Evolutionary conservation across 92 coral and sea anemone species (phyloP).

Genomic region (Epizoanthus stellaris): DNA sequence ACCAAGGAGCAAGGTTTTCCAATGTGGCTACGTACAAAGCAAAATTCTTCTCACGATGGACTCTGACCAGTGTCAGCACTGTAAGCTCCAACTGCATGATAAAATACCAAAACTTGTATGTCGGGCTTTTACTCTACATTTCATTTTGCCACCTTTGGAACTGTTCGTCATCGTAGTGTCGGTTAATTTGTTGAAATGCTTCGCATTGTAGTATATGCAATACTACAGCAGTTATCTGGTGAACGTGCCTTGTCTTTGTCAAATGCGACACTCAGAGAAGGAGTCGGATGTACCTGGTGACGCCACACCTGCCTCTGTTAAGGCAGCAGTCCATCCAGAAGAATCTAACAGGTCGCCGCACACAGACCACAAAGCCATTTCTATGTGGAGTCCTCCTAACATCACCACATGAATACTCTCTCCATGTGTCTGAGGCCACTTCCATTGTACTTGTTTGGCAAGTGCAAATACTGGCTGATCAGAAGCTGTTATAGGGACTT

Average conservation of each 20-base stretch:
- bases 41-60: conserved; percentile 33
- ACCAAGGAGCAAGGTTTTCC: conserved; percentile 31
- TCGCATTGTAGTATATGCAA: neutral
- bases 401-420: conserved; percentile 45
- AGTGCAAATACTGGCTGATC: conserved; percentile 52
- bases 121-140: conserved; percentile 7
- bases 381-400: conserved; percentile 54
- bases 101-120: conserved; percentile 17
- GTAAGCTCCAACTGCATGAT: conserved; percentile 15
- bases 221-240: neutral
- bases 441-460: conserved; percentile 52
- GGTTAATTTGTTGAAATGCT: neutral
- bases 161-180: neutral
- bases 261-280: conserved; percentile 4
- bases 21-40: conserved; percentile 35
- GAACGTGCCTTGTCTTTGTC: neutral
- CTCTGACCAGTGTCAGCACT: conserved; percentile 24
- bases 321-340: conserved; percentile 7
- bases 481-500: conserved; percentile 47
- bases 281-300: neutral
- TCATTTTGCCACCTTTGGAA: neutral
- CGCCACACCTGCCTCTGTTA: no score
- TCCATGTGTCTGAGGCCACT: conserved; percentile 51
- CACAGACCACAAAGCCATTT: conserved; percentile 55
- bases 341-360: conserved; percentile 31